These are phyloP conservation scores for Poecile montanus DNA, from an alignment of 2,797 vertebrate genomes.

Conservation along the genomic window DNA sequence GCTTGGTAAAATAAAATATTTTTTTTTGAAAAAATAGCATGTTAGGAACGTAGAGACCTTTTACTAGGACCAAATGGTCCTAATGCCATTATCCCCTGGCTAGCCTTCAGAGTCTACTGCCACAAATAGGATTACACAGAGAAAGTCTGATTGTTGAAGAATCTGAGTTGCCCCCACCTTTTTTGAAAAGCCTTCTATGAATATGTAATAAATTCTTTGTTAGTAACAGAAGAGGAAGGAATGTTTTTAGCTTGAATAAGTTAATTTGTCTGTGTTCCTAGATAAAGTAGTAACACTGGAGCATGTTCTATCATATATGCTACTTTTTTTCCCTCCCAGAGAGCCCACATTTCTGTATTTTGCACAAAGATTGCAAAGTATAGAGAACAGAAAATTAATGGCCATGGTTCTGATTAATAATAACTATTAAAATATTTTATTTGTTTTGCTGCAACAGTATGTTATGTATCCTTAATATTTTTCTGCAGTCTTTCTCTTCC, in stretches of 20 bases:
- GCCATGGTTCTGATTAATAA: background rate
- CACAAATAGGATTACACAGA: background rate
- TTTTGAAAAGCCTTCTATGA: background rate
- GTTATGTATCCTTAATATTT: background rate
- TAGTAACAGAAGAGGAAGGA: background rate
- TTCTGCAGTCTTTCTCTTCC: background rate
- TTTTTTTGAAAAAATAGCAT: background rate
- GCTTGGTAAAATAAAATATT: background rate
- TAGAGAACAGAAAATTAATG: background rate
- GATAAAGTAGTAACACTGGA: background rate
- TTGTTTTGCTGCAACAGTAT: background rate
- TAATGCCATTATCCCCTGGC: background rate
- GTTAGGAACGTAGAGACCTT: background rate
- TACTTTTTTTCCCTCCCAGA: rapidly evolving
- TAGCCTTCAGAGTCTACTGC: background rate
- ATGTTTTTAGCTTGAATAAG: background rate
- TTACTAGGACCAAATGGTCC: background rate
- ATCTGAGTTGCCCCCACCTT: background rate
- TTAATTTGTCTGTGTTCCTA: background rate
- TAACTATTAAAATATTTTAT: background rate
- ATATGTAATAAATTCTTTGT: background rate
- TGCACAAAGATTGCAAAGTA: background rate
- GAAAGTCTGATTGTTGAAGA: background rate
- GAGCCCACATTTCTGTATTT: background rate
- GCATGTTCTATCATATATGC: background rate